Base-by-base conservation (phyloP, 2,113 vertebrate genomes). In the Sylvilagus bachmani region DNA sequence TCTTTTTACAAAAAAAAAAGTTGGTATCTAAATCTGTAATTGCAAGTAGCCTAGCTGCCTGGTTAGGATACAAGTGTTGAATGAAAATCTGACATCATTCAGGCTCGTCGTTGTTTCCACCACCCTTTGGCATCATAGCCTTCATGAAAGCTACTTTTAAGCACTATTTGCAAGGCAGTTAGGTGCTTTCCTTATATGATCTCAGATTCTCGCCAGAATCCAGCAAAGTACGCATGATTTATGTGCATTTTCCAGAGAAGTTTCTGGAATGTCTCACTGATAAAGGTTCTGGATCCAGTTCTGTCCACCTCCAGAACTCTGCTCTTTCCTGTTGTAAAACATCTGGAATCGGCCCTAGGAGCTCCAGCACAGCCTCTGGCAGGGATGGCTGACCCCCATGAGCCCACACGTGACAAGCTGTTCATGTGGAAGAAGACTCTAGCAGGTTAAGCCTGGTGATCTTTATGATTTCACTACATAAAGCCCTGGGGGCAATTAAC, bases 381-480 rank as follows among this genome's bases (percentile, higher is more conserved):
- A 51, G 73, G 80, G 44, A 73, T 27, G 66, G 94, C 93, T 96
- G 53, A 74, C n/a, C 70, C 83, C 82, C 67, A 64, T 58, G 33
- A 77, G 69, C n/a, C 84, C 75, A 36, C 53, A 87, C 74, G 88
- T n/a, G 71, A 66, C 21, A 61, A 95, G 38, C 31, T 58, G 19
- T 90, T 96, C 62, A 73, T 88, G 78, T 79, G 71, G 67, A 69
- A 87, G 73, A 74, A 36, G 69, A 66, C 86, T 85, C 33, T 16
- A 51, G 78, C 73, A 71, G 82, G 55, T 74, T 78, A 90, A 92
- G 90, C 81, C 87, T 85, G 38, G 78, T 84, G 85, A 94, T 95
- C 93, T 94, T 61, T 88, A 90, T 85, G 69, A 94, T 89, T 96
- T 88, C 22, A 53, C 81, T 87, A 90, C 95, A 83, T 75, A 93